phyloP scores from a whole-genome alignment of 2,113 vertebrate species.

The Hyaena hyaena region DNA sequence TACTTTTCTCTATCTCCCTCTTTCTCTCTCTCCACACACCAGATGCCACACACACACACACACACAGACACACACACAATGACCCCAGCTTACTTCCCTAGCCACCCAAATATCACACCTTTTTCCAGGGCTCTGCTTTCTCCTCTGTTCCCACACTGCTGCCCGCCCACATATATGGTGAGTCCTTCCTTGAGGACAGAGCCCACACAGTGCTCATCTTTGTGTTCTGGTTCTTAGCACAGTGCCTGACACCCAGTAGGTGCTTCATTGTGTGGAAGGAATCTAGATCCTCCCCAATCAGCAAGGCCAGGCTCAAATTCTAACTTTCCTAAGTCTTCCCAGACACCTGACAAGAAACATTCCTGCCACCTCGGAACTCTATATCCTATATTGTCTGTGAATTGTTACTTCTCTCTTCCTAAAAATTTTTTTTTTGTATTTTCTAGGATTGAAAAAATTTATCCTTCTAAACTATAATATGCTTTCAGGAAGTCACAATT shows the following conservation, averaged over 20 bases:
- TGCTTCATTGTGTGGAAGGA: background rate
- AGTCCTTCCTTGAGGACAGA: background rate
- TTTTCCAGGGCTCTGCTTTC: background rate
- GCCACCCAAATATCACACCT: background rate
- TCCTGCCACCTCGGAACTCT: background rate
- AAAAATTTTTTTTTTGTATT: background rate
- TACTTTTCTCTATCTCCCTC: background rate
- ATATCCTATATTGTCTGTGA: background rate
- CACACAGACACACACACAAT: background rate
- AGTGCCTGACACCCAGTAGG: background rate
- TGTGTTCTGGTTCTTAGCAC: background rate
- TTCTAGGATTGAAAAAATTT: background rate
- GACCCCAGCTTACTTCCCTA: background rate
- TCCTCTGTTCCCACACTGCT: background rate
- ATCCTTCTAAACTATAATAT: background rate
- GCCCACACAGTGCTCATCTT: background rate
- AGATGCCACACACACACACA: background rate
- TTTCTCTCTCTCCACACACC: too few relatives aligned
- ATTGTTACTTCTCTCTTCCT: background rate
- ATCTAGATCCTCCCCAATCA: background rate
- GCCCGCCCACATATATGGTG: background rate
- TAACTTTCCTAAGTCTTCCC: background rate
- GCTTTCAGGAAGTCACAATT: background rate
- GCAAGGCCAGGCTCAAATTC: background rate
- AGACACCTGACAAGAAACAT: background rate